Evolutionary conservation across 2,888 invertebrate genomes (phyloP), one percentile per base, ranked within the genome.

Genomic region (Oligia strigilis): DNA sequence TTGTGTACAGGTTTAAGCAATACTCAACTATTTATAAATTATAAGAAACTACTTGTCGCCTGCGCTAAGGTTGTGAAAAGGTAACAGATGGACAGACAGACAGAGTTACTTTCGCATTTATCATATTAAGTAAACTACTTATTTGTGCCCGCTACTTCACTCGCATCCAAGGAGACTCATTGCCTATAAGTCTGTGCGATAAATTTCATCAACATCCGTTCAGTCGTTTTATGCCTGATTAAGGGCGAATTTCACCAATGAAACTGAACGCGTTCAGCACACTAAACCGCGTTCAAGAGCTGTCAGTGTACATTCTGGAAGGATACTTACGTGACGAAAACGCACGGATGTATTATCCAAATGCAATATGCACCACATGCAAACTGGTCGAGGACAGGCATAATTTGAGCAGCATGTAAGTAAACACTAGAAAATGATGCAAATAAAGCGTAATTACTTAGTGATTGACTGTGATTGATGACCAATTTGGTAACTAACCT

Each of bases 361-460:
- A 75, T 19, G 14, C 29, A 65, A 55, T 40, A 71, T 52, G 8
- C n/a, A 36, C 1, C n/a, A 36, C 1, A 46, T 46, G 65, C 36
- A 62, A 64, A 80, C 79, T n/a, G 52, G 43, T 40, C 55, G 72
- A 74, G 81, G 65, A 46, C 29, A 49, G 14, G 2, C 11, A 19
- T 72, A 62, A 80, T 85, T 69, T 65, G n/a, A 80, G 19, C 62
- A 36, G 29, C 67, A 72, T 71, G 78, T 23, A 77, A 40, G 64
- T 72, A 43, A 78, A 64, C 14, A 73, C 13, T 64, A 60, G 36
- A 62, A 49, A 72, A 80, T 62, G 23, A 52, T 58, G 80, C n/a
- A 29, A 67, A 58, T 72, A 46, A 66, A 71, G 19, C 29, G 0
- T 23, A 58, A 36, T 69, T 69, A 62, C 8, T 36, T n/a, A 55